Conservation (phyloP, 1,140 invertebrate species). For the Aphaenogaster rudis region DNA sequence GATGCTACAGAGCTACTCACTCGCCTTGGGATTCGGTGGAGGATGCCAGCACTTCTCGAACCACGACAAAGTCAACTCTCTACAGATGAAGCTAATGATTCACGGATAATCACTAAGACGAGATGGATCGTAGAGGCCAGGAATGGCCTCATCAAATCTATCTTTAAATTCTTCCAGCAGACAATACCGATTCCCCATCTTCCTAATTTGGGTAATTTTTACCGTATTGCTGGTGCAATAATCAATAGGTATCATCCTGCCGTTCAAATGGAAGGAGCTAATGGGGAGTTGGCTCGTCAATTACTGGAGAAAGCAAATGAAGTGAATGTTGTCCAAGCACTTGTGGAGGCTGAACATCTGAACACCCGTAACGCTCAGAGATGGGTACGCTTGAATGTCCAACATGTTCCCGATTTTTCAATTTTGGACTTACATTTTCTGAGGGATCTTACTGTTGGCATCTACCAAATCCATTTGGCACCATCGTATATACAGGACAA, state of each 20-base stretch:
- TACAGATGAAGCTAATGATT: slow-evolving; percentile 16
- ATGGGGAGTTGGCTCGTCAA: neutral
- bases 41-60: neutral
- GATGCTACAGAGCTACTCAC: neutral
- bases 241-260: neutral
- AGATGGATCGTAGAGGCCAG: neutral
- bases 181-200: neutral
- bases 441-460: neutral
- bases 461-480: neutral
- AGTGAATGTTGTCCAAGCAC: neutral
- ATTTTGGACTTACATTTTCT: neutral
- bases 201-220: neutral
- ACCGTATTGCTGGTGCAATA: neutral
- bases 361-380: neutral
- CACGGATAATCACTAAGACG: neutral
- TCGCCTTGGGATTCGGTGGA: neutral
- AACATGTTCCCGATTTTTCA: neutral
- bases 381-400: neutral
- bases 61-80: neutral
- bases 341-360: neutral
- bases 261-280: neutral
- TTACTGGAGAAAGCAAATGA: neutral
- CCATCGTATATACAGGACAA: neutral
- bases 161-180: slow-evolving; percentile 4
- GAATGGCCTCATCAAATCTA: neutral